Evolutionary conservation across 2,888 invertebrate species (phyloP).

Genomic region (Nymphalis c-album): DNA sequence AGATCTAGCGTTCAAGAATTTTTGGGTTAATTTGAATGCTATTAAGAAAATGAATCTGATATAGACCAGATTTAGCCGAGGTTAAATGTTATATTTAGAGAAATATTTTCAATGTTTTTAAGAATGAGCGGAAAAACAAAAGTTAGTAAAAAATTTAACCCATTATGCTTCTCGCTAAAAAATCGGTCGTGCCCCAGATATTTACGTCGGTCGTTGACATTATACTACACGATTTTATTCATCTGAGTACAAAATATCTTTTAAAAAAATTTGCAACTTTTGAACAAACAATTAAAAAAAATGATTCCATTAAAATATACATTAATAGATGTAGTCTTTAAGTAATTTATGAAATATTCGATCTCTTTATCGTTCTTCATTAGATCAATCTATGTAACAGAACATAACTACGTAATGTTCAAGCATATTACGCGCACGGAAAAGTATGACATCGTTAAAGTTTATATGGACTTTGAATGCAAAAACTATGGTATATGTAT

Average conservation of each 20-base stretch:
- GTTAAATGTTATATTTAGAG: neutral
- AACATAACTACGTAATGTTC: too few species aligned
- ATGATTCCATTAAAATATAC: too few species aligned
- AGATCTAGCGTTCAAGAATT: slow-evolving; percentile 49
- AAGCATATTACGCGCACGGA: too few species aligned
- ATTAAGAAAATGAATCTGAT: slow-evolving; percentile 9
- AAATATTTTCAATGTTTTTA: neutral
- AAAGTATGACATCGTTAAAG: too few species aligned
- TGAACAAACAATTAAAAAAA: neutral
- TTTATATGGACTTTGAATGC: too few species aligned
- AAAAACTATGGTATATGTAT: too few species aligned
- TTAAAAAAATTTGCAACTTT: neutral
- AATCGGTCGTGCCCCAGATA: slow-evolving; percentile 31
- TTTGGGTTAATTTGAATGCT: slow-evolving; percentile 23
- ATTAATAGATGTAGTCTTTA: too few species aligned
- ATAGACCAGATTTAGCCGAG: slow-evolving; percentile 2
- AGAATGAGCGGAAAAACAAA: neutral
- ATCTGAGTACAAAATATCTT: neutral
- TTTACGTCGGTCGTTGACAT: slow-evolving; percentile 31
- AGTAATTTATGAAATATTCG: too few species aligned
- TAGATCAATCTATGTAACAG: too few species aligned
- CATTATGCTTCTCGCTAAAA: slow-evolving; percentile 27
- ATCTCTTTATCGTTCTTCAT: too few species aligned
- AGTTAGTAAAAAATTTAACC: slow-evolving; percentile 16
- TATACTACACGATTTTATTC: slow-evolving; percentile 14